Percentiles rank a stretch among this genome's conserved stretches.
Conservation (phyloP, 2,797 vertebrate genomes). For the Gila robusta region DNA sequence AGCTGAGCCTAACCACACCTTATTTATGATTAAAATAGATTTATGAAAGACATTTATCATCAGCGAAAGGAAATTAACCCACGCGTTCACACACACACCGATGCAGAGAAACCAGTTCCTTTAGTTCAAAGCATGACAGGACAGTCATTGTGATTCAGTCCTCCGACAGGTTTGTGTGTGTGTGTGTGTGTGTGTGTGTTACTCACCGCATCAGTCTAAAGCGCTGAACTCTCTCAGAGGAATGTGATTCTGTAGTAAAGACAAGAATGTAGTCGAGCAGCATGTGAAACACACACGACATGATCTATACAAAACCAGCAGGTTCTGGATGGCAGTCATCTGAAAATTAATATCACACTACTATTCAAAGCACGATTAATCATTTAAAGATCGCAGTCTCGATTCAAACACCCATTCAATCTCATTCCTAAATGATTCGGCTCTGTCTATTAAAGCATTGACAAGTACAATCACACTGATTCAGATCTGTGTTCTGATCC, state of each 20-base stretch:
- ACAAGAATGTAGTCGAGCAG: slow-evolving; percentile 18
- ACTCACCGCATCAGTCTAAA: background rate
- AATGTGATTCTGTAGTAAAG: slow-evolving; percentile 4
- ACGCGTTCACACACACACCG: background rate
- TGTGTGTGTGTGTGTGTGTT: slow-evolving; percentile 25
- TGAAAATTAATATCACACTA: background rate
- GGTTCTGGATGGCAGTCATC: background rate
- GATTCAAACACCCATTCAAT: too few species aligned
- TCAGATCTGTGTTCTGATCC: background rate
- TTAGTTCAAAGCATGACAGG: slow-evolving; percentile 56
- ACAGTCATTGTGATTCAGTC: slow-evolving; percentile 41
- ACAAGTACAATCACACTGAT: background rate
- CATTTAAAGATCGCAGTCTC: background rate
- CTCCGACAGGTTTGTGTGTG: slow-evolving; percentile 34
- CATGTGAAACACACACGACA: background rate
- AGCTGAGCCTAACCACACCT: background rate
- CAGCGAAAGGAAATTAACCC: background rate
- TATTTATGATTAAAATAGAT: background rate
- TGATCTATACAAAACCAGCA: background rate
- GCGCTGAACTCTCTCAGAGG: background rate
- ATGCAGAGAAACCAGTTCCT: slow-evolving; percentile 69
- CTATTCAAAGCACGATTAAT: background rate
- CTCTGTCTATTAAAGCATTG: too few species aligned
- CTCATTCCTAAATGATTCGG: too few species aligned
- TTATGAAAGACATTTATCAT: background rate